Evolutionary conservation across 2,797 vertebrate species (phyloP), one percentile per base, ranked within the genome.

Genomic region (Oreochromis grahami): DNA sequence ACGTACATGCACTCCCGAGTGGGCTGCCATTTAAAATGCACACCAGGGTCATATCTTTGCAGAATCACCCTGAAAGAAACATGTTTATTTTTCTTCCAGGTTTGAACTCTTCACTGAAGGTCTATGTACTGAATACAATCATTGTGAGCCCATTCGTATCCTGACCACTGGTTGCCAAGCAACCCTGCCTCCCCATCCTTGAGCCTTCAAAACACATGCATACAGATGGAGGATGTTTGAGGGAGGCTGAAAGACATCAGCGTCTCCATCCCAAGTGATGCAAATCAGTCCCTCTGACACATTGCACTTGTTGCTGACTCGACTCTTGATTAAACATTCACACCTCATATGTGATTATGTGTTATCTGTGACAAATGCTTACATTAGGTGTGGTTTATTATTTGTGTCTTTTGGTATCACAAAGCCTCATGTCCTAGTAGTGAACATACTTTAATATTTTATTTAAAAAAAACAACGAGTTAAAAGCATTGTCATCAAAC

Each of bases 121-220:
- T 95, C 88, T 89, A 80, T 84, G 87, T 86, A 72, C 84, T 93
- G 92, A 94, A 93, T 93, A 89, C 90, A 93, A 93, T 92, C 91
- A 91, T 92, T 93, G 90, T 94, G 88, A 92, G 88, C 90, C 48
- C 52, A n/a, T 84, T 88, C 89, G 89, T 93, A 93, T 93, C 93
- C 93, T 84, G 88, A 84, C 93, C 91, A 85, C 76, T 87, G 91
- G 96, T 97, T 96, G 95, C 96, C 89, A 96, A 86, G 96, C 96
- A 97, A 97, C 96, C 87, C 86, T 78, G 89, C 88, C 90, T 96
- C 95, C 95, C 93, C 83, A 94, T 95, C 90, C 90, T 94, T 83
- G 56, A 95, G 93, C 90, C 88, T 91, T 93, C 91, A 88, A 91
- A 60, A 89, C 78, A 85, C 85, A 89, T 24, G 36, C 86, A 88